Base-by-base conservation (phyloP, 2,113 vertebrate species). In the Xenopus tropicalis region DNA sequence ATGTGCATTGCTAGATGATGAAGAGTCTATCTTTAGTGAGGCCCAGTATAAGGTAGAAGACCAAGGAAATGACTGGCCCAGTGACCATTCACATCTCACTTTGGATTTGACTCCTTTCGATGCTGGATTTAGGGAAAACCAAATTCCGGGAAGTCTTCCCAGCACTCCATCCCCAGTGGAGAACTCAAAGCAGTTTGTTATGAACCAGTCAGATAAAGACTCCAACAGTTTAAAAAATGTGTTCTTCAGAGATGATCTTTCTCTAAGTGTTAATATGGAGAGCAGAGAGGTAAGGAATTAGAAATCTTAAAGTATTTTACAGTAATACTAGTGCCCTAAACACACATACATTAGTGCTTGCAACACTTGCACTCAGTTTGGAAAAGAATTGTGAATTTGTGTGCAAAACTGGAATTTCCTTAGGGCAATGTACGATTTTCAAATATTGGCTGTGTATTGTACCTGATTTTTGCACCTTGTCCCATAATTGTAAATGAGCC, bases 131-230 rank as follows among this genome's bases (percentile, higher is more conserved):
- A 82, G 70, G 24, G 93, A 87, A 63, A 94, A 87, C 84, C 95
- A 92, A 69, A 92, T 93, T 13, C 93, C 91, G 1, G 96, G 93
- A 1, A 99, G 96, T 78, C 79, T 89, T 82, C 87, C 93, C 70
- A 98, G 96, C 82, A 99, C 97, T 0, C 96, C 97, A 0, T 98
- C 97, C 1, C 96, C 97, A 0, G 3, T 94, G 52, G 97, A 98
- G 66, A 87, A 79, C 14, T 78, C 86, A 0, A 98, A 94, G 25
- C 86, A 90, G 0, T 98, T 98, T 78, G 92, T 89, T 3, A 86
- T 89, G 0, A 56, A 23, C 59, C 82, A 86, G 0, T 80, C 82
- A 12, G 91, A 95, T 19, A 90, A 83, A 67, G 95, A 97, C 4
- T 64, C 86, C 81, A 85, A 76, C 9, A 62, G 86, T 74, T 77